These are phyloP conservation scores for Lagopus muta DNA, from an alignment of 2,113 vertebrate species.

Conservation along the genomic window DNA sequence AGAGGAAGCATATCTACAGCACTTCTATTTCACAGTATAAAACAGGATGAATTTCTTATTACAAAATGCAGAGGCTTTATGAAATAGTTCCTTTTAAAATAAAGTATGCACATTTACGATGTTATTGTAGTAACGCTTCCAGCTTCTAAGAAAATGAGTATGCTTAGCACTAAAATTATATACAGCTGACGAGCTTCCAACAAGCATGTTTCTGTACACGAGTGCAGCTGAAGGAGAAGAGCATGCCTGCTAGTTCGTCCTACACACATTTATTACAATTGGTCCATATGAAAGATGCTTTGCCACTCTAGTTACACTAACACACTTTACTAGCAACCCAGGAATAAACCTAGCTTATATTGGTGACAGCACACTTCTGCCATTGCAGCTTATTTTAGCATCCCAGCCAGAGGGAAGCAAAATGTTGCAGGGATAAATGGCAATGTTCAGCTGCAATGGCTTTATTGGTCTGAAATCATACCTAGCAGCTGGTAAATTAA, in stretches of 20 bases:
- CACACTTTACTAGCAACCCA: background rate
- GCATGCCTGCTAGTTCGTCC: background rate
- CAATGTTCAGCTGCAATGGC: background rate
- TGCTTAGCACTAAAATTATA: conserved; percentile 44
- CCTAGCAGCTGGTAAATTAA: background rate
- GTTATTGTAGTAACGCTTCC: conserved; percentile 33
- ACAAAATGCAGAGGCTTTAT: conserved; percentile 5
- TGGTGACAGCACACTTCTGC: background rate
- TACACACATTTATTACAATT: conserved; percentile 6
- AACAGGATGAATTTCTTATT: background rate
- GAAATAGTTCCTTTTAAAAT: conserved; percentile 34
- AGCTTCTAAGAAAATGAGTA: conserved; percentile 36
- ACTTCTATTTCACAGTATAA: conserved; percentile 1
- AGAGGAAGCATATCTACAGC: background rate
- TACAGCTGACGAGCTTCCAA: conserved; percentile 31
- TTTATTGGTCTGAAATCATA: background rate
- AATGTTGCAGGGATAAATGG: background rate
- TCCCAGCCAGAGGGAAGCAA: background rate
- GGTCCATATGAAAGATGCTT: background rate
- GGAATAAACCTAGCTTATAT: background rate
- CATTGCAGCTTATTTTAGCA: background rate
- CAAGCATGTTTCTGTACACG: background rate
- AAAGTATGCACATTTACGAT: background rate
- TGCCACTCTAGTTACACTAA: background rate
- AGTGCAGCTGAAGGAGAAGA: background rate